Evolutionary conservation across 2,113 vertebrate genomes (phyloP).

Genomic region (Sisor rabdophorus): DNA sequence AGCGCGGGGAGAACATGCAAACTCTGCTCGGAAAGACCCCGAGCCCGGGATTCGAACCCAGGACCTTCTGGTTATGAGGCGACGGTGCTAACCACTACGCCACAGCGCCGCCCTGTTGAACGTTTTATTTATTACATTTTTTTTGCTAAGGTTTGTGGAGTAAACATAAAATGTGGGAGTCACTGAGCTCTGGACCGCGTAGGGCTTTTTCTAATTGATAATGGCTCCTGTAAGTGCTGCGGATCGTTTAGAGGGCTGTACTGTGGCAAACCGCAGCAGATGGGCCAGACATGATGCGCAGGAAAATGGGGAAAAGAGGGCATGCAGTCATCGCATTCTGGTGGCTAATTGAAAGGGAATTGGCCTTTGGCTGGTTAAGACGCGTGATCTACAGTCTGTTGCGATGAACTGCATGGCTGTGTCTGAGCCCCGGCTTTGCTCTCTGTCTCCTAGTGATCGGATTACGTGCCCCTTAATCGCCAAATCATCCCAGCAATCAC

Average conservation of each 20-base stretch:
- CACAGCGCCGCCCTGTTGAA: no score
- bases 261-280: slow-evolving; percentile 52
- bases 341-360: slow-evolving; percentile 68
- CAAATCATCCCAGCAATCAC: slow-evolving; percentile 55
- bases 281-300: slow-evolving; percentile 50
- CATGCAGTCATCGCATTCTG: slow-evolving; percentile 64
- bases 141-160: neutral
- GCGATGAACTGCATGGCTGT: slow-evolving; percentile 7
- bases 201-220: slow-evolving; percentile 10
- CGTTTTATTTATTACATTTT: no score
- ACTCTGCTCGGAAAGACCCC: no score
- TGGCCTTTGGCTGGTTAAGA: slow-evolving; percentile 63
- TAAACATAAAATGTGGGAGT: neutral
- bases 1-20: no score
- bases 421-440: slow-evolving; percentile 32
- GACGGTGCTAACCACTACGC: no score
- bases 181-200: neutral
- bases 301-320: slow-evolving; percentile 51
- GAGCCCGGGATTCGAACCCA: no score
- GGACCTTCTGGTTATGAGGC: no score
- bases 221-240: slow-evolving; percentile 12
- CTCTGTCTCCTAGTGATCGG: slow-evolving; percentile 55
- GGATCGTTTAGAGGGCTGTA: slow-evolving; percentile 27
- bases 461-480: slow-evolving; percentile 57
- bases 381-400: slow-evolving; percentile 61